Evolutionary conservation across 2,797 vertebrate species (phyloP), one percentile per base, ranked within the genome.

Genomic region (Acrocephalus scirpaceus): DNA sequence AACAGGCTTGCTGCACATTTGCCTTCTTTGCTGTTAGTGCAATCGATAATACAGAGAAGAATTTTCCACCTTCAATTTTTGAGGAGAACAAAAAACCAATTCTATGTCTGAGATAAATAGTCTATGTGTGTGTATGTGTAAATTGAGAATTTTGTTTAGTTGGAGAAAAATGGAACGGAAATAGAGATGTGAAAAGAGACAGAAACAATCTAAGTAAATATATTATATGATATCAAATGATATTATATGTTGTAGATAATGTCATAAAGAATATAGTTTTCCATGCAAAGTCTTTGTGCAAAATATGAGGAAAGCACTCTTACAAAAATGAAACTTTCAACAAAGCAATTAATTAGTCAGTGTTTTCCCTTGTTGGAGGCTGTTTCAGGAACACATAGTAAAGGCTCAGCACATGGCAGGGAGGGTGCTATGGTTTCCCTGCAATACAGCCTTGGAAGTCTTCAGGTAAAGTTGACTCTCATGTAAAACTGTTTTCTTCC

Each of bases 71-170:
- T 47, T 10, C 11, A 17, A 26, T 18, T 62, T 60, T 66, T 16
- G 4, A 3, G 7, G 4, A 51, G 16, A 26, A 9, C 7, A 36
- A 19, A 65, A 47, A 11, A 22, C 1, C 0, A 0, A 40, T 16
- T 29, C 16, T 11, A 0, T 13, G 5, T 70, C 27, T 38, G 70
- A 73, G 38, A 69, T 32, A 76, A 74, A 27, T 6, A 7, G 6
- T 22, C 7, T 81, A 0, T 50, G 27, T 26, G 0, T 54, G 16
- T 44, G 4, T 42, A 15, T 45, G 16, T 36, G 17, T 64, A 61
- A 57, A 64, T 5, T 44, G 7, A 17, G 26, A 67, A 38, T 70
- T 75, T 38, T 57, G 5, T 51, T 60, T 53, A 32, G 10, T 10
- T 66, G 40, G 32, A 66, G 47, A 48, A 81, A 78, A 60, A 73